Conservation (phyloP, 1,140 invertebrate genomes). For the Acromyrmex charruanus region DNA sequence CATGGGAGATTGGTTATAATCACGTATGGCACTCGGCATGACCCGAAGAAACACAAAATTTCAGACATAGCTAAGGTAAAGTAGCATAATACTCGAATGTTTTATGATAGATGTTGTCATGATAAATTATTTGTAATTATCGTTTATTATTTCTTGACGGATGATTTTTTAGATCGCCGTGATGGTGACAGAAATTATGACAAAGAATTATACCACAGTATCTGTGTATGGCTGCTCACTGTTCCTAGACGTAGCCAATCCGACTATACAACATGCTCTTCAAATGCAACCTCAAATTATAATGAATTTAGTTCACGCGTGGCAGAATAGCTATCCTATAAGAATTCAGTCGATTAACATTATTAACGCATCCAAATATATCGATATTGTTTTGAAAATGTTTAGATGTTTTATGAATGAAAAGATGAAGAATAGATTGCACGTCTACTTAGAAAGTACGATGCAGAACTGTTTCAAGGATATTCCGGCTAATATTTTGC, state of each 20-base stretch:
- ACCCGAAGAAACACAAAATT: constrained; percentile 86
- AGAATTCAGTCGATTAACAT: constrained; percentile 90
- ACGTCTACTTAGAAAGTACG: constrained; percentile 85
- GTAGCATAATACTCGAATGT: not conserved
- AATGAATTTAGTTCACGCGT: constrained; percentile 88
- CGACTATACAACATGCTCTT: constrained; percentile 88
- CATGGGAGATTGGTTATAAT: constrained; percentile 87
- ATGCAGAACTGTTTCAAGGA: constrained; percentile 82
- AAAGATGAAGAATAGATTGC: constrained; percentile 88
- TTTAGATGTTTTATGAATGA: constrained; percentile 91
- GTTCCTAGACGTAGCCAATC: constrained; percentile 88
- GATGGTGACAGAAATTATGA: constrained; percentile 88
- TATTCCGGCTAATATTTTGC: constrained; percentile 86
- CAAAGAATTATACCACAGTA: constrained; percentile 85
- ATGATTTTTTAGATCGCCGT: constrained; percentile 82
- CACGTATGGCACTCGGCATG: constrained; percentile 87
- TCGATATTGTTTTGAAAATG: constrained; percentile 90
- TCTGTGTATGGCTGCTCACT: constrained; percentile 88
- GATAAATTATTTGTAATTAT: not conserved
- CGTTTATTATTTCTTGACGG: not conserved
- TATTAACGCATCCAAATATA: constrained; percentile 90
- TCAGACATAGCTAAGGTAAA: constrained; percentile 88
- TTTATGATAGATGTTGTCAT: not conserved
- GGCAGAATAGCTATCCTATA: constrained; percentile 91
- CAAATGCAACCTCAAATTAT: constrained; percentile 88